These are phyloP conservation scores for Sericinus montela DNA, from an alignment of 2,888 invertebrate species.

Conservation along the genomic window DNA sequence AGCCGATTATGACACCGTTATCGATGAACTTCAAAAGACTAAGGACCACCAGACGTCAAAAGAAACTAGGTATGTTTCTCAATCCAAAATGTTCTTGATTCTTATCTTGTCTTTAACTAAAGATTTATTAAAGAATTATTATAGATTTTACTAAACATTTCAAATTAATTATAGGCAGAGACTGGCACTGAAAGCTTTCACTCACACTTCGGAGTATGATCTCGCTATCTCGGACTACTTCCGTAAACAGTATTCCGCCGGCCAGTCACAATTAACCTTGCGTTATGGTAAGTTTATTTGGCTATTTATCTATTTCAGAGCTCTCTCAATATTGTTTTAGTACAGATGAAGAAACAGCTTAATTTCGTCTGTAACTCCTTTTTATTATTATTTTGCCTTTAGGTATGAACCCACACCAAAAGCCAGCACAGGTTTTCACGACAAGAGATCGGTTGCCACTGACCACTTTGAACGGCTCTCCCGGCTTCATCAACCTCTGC, in stretches of 20 bases:
- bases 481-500: conserved; percentile 98
- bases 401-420: conserved; percentile 98
- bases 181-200: conserved; percentile 96
- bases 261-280: conserved; percentile 88
- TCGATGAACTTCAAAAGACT: conserved; percentile 83
- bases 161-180: conserved; percentile 75
- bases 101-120: too few species aligned
- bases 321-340: background rate
- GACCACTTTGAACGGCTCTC: conserved; percentile 94
- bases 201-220: conserved; percentile 97
- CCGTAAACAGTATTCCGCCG: conserved; percentile 91
- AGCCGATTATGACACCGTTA: conserved; percentile 88
- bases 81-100: too few species aligned
- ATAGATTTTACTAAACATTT: too few species aligned
- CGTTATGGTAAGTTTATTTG: conserved; percentile 84
- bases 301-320: background rate
- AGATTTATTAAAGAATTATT: too few species aligned
- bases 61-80: conserved; percentile 83
- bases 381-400: too few species aligned
- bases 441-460: conserved; percentile 88
- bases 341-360: too few species aligned
- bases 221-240: conserved; percentile 96
- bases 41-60: conserved; percentile 83
- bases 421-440: conserved; percentile 95
- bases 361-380: too few species aligned